Evolutionary conservation across 2,113 vertebrate genomes (phyloP), one percentile per base, ranked within the genome.

Genomic region (Percina caprodes): DNA sequence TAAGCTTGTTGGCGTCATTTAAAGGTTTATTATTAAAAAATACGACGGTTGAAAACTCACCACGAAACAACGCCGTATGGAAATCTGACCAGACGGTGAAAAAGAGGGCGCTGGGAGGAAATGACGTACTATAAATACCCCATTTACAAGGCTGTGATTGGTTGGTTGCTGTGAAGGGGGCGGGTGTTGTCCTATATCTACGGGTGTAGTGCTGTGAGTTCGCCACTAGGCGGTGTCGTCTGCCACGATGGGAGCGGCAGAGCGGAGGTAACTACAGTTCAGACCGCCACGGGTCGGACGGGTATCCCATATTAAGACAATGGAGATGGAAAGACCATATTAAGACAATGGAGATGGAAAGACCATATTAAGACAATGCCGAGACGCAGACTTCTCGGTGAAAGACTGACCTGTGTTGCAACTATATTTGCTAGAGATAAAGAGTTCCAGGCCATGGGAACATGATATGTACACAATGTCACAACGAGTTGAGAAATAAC

Each of bases 41-140:
- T 18, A 63, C 0, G 0, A 0, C 5, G 0, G 19, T 18, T 59
- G 21, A 21, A n/a, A 48, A 92, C 97, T 95, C 92, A 97, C 96
- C 93, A 87, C 94, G 92, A 91, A 39, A 95, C 96, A 98, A 99
- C 93, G 97, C 97, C 97, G 97, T 96, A 91, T 96, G 88, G 94
- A 97, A 73, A 86, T 85, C 86, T 19, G 3, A 52, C 6, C 56
- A 90, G 35, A 79, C 93, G 92, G 91, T 94, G 88, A 84, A 93
- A 94, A 98, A 96, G 93, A 93, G 92, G 6, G 0, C 0, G 1
- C 0, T 0, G 0, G 0, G 0, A 0, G 9, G 69, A 30, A 86
- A 19, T 89, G 92, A 94, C 93, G 91, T 16, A 0, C 0, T 1
- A 35, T 96, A 93, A 95, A 96, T 96, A 90, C 0, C 0, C 0